These are phyloP conservation scores for Spea hammondii DNA, from an alignment of 2,797 vertebrate genomes.

Conservation along the genomic window DNA sequence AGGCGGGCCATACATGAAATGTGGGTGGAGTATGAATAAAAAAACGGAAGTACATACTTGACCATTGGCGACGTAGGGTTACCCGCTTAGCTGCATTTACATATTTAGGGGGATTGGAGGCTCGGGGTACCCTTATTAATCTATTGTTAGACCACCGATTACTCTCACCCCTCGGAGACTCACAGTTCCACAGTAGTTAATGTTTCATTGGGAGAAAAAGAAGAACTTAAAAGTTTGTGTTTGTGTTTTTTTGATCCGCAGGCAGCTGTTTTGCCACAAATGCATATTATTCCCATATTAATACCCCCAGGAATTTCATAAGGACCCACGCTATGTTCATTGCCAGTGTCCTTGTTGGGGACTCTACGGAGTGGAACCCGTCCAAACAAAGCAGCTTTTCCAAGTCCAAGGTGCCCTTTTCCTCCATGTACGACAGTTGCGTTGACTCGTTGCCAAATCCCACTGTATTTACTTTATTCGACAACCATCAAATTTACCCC, in stretches of 20 bases:
- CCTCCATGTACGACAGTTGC: slow-evolving; percentile 81
- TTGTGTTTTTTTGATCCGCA: not conserved
- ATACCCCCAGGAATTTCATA: not conserved
- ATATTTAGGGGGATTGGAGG: too few relatives aligned
- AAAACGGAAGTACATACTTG: too few relatives aligned
- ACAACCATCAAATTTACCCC: slow-evolving; percentile 89
- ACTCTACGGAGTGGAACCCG: slow-evolving; percentile 1
- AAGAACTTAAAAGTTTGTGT: too few relatives aligned
- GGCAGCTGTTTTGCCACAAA: slow-evolving; percentile 46
- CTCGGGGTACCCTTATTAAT: too few relatives aligned
- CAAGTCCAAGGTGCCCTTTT: slow-evolving; percentile 55
- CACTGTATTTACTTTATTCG: slow-evolving; percentile 86
- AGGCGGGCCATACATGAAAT: too few relatives aligned
- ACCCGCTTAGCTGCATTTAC: too few relatives aligned
- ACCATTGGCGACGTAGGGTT: too few relatives aligned
- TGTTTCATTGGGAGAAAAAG: too few relatives aligned
- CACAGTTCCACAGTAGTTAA: too few relatives aligned
- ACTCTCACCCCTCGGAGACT: too few relatives aligned
- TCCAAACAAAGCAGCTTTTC: slow-evolving; percentile 57
- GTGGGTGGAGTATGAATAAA: too few relatives aligned
- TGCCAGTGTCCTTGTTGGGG: slow-evolving; percentile 41
- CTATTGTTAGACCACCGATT: too few relatives aligned
- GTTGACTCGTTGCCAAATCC: slow-evolving; percentile 72
- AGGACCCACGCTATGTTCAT: slow-evolving; percentile 29
- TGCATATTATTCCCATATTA: slow-evolving; percentile 30